phyloP scores from a whole-genome alignment of 1,140 invertebrate genomes.

The Cephus cinctus region DNA sequence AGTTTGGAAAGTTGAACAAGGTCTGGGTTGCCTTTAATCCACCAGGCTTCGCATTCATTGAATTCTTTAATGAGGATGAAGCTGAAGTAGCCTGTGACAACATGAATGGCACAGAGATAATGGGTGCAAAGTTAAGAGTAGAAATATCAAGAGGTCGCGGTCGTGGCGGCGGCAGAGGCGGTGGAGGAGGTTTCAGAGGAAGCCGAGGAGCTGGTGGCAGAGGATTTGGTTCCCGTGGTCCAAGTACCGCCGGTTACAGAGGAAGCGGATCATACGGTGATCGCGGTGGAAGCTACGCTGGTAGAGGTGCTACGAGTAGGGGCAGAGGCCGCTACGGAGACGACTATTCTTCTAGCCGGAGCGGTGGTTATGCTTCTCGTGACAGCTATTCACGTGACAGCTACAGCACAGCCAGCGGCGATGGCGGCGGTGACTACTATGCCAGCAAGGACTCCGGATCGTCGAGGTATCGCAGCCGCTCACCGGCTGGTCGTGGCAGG shows the following conservation, averaged over 20 bases:
- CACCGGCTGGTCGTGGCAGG: conserved; percentile 58
- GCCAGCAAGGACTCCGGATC: conserved; percentile 48
- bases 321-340: conserved; percentile 45
- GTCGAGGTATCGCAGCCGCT: conserved; percentile 58
- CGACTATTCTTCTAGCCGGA: conserved; percentile 41
- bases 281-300: conserved; percentile 52
- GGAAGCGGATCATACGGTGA: conserved; percentile 55
- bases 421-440: conserved; percentile 47
- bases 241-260: conserved; percentile 43
- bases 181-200: conserved; percentile 57
- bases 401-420: conserved; percentile 39
- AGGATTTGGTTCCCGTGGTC: conserved; percentile 39
- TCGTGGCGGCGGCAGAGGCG: conserved; percentile 56
- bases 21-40: conserved; percentile 96
- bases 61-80: conserved; percentile 93
- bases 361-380: conserved; percentile 44
- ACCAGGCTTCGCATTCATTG: conserved; percentile 97
- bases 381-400: conserved; percentile 47
- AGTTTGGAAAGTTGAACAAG: conserved; percentile 91
- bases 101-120: conserved; percentile 83
- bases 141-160: conserved; percentile 77
- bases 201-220: conserved; percentile 59
- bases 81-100: conserved; percentile 91
- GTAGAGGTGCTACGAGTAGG: conserved; percentile 48
- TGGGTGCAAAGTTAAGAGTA: conserved; percentile 78